Conservation (phyloP, 2,113 vertebrate genomes). For the Lepisosteus oculatus region DNA sequence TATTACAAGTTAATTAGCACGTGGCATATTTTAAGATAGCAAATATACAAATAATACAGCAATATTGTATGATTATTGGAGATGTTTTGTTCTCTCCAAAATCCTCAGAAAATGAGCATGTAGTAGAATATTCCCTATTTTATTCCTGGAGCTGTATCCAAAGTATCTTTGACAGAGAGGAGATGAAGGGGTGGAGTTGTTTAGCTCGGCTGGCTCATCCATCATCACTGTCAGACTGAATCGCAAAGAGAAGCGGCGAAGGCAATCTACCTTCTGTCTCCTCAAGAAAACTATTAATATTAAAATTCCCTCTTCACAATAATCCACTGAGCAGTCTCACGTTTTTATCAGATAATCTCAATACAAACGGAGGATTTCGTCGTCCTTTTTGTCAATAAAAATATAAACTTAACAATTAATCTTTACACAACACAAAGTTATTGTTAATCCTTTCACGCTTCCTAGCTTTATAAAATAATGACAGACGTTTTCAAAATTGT, state of each 20-base stretch:
- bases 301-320: slow-evolving; percentile 75
- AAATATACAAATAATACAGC: slow-evolving; percentile 18
- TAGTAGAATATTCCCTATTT: slow-evolving; percentile 66
- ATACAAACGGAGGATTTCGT: slow-evolving; percentile 54
- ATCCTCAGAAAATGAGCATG: slow-evolving; percentile 33
- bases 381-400: slow-evolving; percentile 31
- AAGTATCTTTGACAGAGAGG: slow-evolving; percentile 82
- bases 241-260: slow-evolving; percentile 82
- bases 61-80: not conserved
- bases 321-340: slow-evolving; percentile 57
- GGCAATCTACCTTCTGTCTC: slow-evolving; percentile 90
- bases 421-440: no score
- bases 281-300: slow-evolving; percentile 88
- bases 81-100: not conserved
- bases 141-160: slow-evolving; percentile 77
- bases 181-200: slow-evolving; percentile 88
- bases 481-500: no score
- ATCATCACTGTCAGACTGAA: slow-evolving; percentile 94
- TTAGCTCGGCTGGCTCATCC: slow-evolving; percentile 87
- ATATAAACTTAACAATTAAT: no score
- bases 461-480: no score
- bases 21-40: slow-evolving; percentile 35
- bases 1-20: slow-evolving; percentile 53
- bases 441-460: no score
- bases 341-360: slow-evolving; percentile 60